Base-by-base conservation (phyloP, 2,113 vertebrate species). In the Miniopterus natalensis region DNA sequence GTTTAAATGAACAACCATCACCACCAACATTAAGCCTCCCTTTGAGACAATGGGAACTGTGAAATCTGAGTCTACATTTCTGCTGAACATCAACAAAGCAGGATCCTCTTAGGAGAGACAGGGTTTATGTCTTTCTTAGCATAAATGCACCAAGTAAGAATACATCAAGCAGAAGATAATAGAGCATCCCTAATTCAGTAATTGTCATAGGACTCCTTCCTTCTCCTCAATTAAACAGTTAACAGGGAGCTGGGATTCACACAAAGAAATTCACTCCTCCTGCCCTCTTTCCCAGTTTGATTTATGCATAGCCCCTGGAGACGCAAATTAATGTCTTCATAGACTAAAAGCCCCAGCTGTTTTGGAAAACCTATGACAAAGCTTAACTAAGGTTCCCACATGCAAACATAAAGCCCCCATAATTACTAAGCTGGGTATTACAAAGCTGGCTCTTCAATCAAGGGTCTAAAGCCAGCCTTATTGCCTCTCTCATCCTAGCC, bases 311-410 rank as follows among this genome's bases (percentile, higher is more conserved):
- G 90, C 49, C 95, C 95, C 94, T 96, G 25, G 95, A 97, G 96
- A 97, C 5, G 6, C 87, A 97, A 97, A 97, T 95, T 96, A 97
- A 95, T 88, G 95, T 97, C 94, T 97, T 97, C 87, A 93, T 85
- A 94, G 92, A 95, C 86, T 75, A 93, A 96, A 96, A 98, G 96
- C 86, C 95, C 93, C 97, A 98, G 96, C 95, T 98, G 97, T 96
- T 98, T 97, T 63, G 70, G 74, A 95, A 97, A 97, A 96, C 84
- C 95, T 95, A 88, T 42, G 93, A 93, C 89, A 97, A 97, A 96
- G 93, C 95, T 97, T 98, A 97, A 97, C 97, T 97, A 97, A 97
- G 79, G 92, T 95, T 98, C 87, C 95, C 61, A 88, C 92, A 85
- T 83, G 71, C 84, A 96, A 92, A 97, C 87, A 96, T 73, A 96